Evolutionary conservation across 2,113 vertebrate genomes (phyloP).

Genomic region (Aptenodytes forsteri): DNA sequence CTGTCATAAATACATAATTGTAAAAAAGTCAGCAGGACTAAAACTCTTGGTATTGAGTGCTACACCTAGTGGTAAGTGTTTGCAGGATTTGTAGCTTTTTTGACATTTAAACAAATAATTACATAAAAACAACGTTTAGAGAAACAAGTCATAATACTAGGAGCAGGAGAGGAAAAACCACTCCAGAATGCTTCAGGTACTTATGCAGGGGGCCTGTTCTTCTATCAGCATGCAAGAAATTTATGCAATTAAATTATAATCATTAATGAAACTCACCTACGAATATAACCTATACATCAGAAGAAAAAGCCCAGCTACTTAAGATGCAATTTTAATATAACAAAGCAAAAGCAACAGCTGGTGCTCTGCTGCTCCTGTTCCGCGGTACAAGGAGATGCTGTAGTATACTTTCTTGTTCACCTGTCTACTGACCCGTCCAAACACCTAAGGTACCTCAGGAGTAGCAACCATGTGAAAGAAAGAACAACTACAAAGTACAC

Average conservation of each 20-base stretch:
- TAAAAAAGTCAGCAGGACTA: neutral
- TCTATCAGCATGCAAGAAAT: neutral
- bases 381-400: neutral
- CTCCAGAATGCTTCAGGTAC: neutral
- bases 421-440: neutral
- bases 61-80: slow-evolving; percentile 39
- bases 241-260: neutral
- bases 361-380: neutral
- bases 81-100: neutral
- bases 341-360: neutral
- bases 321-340: neutral
- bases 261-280: neutral
- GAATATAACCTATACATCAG: neutral
- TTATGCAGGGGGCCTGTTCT: neutral
- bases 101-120: neutral
- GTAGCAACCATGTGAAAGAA: neutral
- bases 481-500: neutral
- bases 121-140: neutral
- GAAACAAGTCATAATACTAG: neutral
- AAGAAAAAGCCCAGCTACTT: neutral
- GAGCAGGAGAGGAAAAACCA: neutral
- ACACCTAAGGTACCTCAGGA: neutral
- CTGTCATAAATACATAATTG: neutral
- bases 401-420: neutral
- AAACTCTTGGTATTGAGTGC: neutral